These are phyloP conservation scores for Pogoniulus pusillus DNA, from an alignment of 2,797 vertebrate genomes.

Conservation along the genomic window DNA sequence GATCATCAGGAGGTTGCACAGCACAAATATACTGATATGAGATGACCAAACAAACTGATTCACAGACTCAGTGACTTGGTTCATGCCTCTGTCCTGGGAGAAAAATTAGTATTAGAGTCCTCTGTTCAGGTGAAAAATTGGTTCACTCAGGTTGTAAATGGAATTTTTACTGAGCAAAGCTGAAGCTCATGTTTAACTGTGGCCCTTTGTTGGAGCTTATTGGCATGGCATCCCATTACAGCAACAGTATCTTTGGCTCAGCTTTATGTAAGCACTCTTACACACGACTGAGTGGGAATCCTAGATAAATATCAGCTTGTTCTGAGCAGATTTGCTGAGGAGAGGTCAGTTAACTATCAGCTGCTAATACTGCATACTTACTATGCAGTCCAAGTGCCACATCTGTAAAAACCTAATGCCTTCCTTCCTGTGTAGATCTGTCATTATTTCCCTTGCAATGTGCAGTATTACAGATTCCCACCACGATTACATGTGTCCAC, in stretches of 20 bases:
- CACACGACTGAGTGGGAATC: background rate
- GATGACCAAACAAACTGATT: background rate
- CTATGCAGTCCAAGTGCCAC: background rate
- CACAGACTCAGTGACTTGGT: background rate
- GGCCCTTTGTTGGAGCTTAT: background rate
- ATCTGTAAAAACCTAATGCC: background rate
- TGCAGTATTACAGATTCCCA: background rate
- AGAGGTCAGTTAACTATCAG: background rate
- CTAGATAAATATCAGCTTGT: slow-evolving; percentile 39
- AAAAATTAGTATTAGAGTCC: background rate
- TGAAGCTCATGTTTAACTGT: background rate
- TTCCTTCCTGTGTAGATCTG: background rate
- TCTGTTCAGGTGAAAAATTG: background rate
- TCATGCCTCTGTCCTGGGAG: background rate
- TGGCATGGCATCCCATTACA: background rate
- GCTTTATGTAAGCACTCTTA: background rate
- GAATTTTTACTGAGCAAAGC: slow-evolving; percentile 1
- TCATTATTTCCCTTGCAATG: background rate
- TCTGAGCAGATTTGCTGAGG: slow-evolving; percentile 3
- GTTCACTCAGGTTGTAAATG: background rate
- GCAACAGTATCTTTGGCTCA: background rate
- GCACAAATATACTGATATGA: background rate
- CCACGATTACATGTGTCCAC: background rate
- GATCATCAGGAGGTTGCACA: background rate
- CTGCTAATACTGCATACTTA: background rate